Conservation (phyloP, 2,797 vertebrate genomes). For the Ambastaia sidthimunki region DNA sequence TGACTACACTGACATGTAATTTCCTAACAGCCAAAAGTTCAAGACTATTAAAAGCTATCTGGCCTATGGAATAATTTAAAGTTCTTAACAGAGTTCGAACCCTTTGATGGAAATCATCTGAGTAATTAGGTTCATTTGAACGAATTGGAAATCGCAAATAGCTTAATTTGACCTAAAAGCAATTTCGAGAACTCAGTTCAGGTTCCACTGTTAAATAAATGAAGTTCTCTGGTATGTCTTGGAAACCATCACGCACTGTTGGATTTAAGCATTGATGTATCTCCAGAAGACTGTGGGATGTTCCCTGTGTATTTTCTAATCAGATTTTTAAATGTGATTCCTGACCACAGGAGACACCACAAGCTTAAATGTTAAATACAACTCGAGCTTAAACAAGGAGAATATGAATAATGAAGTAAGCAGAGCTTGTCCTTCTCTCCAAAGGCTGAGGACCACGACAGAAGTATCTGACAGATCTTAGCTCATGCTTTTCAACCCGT, state of each 20-base stretch:
- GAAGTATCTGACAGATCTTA: constrained; percentile 39
- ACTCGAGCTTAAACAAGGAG: constrained; percentile 20
- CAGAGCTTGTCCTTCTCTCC: constrained; percentile 32
- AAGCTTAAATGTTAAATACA: constrained; percentile 26
- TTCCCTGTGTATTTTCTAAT: background rate
- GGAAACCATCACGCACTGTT: background rate
- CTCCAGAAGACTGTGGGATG: background rate
- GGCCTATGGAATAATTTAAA: constrained; percentile 21
- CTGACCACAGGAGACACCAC: constrained; percentile 10
- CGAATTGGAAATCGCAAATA: constrained; percentile 10
- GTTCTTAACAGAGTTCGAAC: background rate
- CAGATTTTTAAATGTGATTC: background rate
- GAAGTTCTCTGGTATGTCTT: background rate
- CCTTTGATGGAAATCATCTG: constrained; percentile 21
- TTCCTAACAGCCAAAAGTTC: constrained; percentile 38
- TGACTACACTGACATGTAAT: constrained; percentile 30
- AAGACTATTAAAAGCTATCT: constrained; percentile 20
- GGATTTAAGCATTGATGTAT: background rate
- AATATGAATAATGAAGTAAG: constrained; percentile 40
- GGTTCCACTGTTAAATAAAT: background rate
- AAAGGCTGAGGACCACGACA: constrained; percentile 39
- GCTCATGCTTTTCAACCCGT: constrained; percentile 19
- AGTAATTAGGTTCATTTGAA: constrained; percentile 34
- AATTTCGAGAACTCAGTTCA: constrained; percentile 3
- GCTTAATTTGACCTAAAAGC: constrained; percentile 6